These are phyloP conservation scores for Drosophila mimica DNA, from an alignment of 2,888 invertebrate genomes.

Conservation along the genomic window DNA sequence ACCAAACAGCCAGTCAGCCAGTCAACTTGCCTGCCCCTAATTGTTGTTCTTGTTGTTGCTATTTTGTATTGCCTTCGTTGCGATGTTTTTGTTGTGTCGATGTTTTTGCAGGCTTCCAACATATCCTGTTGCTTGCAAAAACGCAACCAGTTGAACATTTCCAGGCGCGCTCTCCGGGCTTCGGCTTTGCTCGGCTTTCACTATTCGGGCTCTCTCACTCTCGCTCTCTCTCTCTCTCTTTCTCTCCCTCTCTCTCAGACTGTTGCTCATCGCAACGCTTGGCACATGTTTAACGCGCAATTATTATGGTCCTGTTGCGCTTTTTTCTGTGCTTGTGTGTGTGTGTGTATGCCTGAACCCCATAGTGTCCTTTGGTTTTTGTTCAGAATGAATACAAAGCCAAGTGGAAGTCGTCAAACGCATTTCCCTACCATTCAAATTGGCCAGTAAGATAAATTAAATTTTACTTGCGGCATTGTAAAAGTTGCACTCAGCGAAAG, in stretches of 20 bases:
- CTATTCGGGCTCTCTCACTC: constrained; percentile 7
- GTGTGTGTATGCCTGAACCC: constrained; percentile 25
- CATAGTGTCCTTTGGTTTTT: constrained; percentile 27
- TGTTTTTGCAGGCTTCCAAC: constrained; percentile 75
- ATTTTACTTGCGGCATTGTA: constrained; percentile 8
- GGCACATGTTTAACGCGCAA: constrained; percentile 81
- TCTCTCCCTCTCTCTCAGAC: constrained; percentile 29
- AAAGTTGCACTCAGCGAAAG: constrained; percentile 7
- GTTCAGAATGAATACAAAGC: constrained; percentile 44
- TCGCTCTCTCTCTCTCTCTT: constrained; percentile 4
- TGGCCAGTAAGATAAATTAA: constrained; percentile 23
- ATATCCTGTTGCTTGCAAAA: constrained; percentile 78
- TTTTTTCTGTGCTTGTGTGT: constrained; percentile 58
- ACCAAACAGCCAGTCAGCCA: constrained; percentile 33
- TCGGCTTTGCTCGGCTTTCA: constrained; percentile 47
- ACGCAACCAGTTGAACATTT: constrained; percentile 79
- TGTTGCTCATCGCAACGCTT: constrained; percentile 60
- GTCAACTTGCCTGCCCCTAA: constrained; percentile 34
- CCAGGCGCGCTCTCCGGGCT: constrained; percentile 60
- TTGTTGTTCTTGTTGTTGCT: constrained; percentile 30
- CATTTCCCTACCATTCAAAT: constrained; percentile 39
- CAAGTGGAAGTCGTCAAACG: constrained; percentile 51
- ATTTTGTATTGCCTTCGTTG: constrained; percentile 37
- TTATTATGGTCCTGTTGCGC: constrained; percentile 80
- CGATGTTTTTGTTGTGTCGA: constrained; percentile 67